Base-by-base conservation (phyloP, 2,888 invertebrate genomes). In the Calameuta filiformis region DNA sequence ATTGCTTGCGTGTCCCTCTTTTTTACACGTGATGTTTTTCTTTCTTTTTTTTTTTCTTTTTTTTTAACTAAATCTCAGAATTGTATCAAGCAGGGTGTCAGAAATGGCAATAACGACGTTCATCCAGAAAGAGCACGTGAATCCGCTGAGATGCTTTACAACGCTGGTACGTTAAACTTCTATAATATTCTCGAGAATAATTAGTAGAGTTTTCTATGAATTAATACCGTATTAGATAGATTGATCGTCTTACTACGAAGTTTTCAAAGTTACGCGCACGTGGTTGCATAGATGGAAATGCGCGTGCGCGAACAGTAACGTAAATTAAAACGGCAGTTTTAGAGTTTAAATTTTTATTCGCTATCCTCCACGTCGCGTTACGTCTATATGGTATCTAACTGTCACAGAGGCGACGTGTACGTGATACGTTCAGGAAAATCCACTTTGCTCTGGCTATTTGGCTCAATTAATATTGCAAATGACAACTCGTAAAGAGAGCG, bases 61-160 rank as follows among this genome's bases (percentile, higher is more conserved):
- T 73, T 31, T 30, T 40, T 31, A 31, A 68, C 69, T 71, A 68
- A 71, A n/a, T 31, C 68, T 40, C 30, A 68, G 73, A 69, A 79
- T 34, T 77, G 35, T 77, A 75, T 68, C 33, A 86, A 80, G 4
- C 91, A 93, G 91, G 94, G 95, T 3, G 94, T 95, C 35, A 93
- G 96, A 1, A 94, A 94, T 85, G 94, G 94, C 83, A 94, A 95
- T 86, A 92, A 93, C 73, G 92, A 92, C 9, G 93, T 94, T 37
- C 95, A 96, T 91, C 88, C 92, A 0, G 94, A 90, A 35, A 94
- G 94, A 87, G 97, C 97, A n/a, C 93, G 94, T 35, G 94, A 95
- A 84, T 94, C 95, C 86, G 97, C 96, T 12, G 94, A 95, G 90
- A 93, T 93, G 85, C 92, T 96, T 76, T 94, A 93, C 92, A 93